Evolutionary conservation across 2,113 vertebrate genomes (phyloP), one percentile per base, ranked within the genome.

Genomic region (Burhinus oedicnemus): DNA sequence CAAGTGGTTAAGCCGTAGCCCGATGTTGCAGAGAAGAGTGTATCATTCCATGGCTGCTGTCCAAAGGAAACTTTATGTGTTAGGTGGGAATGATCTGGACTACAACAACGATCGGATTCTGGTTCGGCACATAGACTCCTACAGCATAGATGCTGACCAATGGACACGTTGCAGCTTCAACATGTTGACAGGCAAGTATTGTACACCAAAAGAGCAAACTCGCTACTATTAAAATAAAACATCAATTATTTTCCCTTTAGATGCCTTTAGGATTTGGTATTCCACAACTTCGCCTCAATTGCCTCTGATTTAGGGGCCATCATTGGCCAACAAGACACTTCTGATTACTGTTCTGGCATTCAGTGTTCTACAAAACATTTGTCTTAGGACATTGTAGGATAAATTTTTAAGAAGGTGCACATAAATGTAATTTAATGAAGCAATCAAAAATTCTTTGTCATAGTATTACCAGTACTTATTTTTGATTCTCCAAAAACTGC

Each of bases 41-140:
- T 99, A 99, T 93, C 99, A 99, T 83, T 99, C 99, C 84, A 99
- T 99, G 99, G 99, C 99, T 15, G 99, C 99, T 4, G 99, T 99
- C 79, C 98, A 98, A 68, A 98, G 99, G 95, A 99, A 99, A 92
- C 99, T 99, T 13, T 99, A 99, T 4, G 99, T 99, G 90, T 96
- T 99, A 3, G 99, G 99, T 1, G 99, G 99, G 60, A 99, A 99
- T 17, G 99, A 99, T 95, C 98, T 99, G 32, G 99, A 99, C 97
- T 99, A 99, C 97, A 99, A 99, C 96, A 99, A 99, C 2, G 99
- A 99, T 89, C 98, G 99, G 34, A 98, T 99, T 89, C 98, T 99
- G 72, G 99, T 99, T 47, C 98, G 99, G 14, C 99, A 99, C 84
- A 99, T 99, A 89, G 99, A 99, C 96, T 99, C 98, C 51, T 99